A percentile compares a stretch with the other conserved stretches of the same genome.
phyloP scores from a whole-genome alignment of 2,888 invertebrate genomes.

The Halictus quadricinctus region DNA sequence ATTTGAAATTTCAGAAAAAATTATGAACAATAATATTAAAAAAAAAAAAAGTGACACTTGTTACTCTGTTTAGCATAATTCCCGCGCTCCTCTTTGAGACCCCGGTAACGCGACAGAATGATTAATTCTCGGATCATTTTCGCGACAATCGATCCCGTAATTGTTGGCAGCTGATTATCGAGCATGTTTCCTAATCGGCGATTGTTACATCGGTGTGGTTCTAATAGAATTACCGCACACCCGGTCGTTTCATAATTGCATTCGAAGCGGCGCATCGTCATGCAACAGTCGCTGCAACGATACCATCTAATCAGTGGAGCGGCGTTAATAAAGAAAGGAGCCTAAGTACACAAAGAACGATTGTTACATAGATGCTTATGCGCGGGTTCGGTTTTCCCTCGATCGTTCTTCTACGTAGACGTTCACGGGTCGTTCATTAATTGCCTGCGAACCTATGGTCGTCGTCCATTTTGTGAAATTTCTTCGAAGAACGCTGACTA shows the following conservation, averaged over 20 bases:
- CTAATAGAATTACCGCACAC: constrained; percentile 34
- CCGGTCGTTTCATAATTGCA: constrained; percentile 39
- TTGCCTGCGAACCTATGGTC: background rate
- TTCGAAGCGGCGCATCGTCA: constrained; percentile 30
- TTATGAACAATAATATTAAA: too few relatives aligned
- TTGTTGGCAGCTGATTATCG: background rate
- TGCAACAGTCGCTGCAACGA: constrained; percentile 20
- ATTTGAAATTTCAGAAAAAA: too few relatives aligned
- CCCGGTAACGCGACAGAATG: too few relatives aligned
- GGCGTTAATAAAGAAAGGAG: constrained; percentile 10
- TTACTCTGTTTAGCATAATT: too few relatives aligned
- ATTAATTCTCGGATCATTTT: background rate
- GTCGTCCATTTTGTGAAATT: background rate
- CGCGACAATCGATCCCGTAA: background rate
- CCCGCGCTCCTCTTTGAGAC: too few relatives aligned
- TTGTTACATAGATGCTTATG: background rate
- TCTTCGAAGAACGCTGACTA: constrained; percentile 6
- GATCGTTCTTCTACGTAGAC: background rate
- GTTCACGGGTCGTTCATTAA: background rate
- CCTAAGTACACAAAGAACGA: background rate
- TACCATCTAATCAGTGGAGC: constrained; percentile 21
- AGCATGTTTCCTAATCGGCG: constrained; percentile 28
- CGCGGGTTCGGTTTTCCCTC: background rate
- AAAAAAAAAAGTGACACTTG: too few relatives aligned
- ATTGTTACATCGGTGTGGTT: background rate